phyloP scores from a whole-genome alignment of 2,797 vertebrate species.

The Enteromius paludinosus region DNA sequence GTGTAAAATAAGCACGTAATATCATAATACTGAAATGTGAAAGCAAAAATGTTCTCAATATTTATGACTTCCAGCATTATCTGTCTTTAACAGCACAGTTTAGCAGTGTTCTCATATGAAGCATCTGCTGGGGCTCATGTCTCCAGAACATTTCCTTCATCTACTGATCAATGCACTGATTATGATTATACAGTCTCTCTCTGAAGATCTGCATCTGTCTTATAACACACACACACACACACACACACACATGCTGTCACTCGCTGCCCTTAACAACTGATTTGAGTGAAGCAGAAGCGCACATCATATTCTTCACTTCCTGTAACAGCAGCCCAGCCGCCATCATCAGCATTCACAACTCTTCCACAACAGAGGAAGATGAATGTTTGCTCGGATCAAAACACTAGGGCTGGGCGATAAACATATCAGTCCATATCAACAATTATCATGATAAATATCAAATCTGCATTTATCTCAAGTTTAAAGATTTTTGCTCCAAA shows the following conservation, averaged over 20 bases:
- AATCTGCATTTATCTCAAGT: too few relatives aligned
- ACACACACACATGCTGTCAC: neutral
- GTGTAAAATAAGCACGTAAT: too few relatives aligned
- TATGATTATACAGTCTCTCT: constrained; percentile 1
- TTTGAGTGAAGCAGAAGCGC: neutral
- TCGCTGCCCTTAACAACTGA: constrained; percentile 45
- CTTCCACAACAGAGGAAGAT: neutral
- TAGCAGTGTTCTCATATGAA: neutral
- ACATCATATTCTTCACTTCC: neutral
- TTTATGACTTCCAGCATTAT: too few relatives aligned
- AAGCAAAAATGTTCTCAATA: too few relatives aligned
- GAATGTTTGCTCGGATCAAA: too few relatives aligned
- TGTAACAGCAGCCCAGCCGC: neutral
- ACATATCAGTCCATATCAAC: too few relatives aligned
- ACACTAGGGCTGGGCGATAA: too few relatives aligned
- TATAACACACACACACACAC: neutral
- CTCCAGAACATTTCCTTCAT: neutral
- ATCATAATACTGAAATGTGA: too few relatives aligned
- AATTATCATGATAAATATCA: too few relatives aligned
- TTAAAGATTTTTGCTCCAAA: too few relatives aligned
- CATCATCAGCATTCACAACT: neutral
- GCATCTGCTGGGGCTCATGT: neutral
- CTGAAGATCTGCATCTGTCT: neutral
- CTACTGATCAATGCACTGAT: neutral
- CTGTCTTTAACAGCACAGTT: too few relatives aligned